Percentiles rank a stretch among this genome's conserved stretches.
Evolutionary conservation across 2,888 invertebrate genomes (phyloP).

Genomic region (Ischnura elegans): DNA sequence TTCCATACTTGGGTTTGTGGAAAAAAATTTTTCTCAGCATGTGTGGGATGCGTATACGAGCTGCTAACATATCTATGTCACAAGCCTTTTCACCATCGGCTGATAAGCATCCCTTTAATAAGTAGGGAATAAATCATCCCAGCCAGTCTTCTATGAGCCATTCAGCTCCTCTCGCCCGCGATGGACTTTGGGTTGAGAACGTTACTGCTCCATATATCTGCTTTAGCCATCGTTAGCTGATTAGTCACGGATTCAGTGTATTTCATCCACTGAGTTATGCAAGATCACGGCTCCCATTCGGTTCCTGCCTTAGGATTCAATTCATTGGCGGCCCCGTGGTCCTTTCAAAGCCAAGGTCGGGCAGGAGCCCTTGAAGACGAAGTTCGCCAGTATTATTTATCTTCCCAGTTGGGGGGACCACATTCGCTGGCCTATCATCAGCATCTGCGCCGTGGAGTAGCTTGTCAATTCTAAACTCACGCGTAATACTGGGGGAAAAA

Average conservation of each 20-base stretch:
- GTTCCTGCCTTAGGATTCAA: not conserved
- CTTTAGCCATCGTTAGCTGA: not conserved
- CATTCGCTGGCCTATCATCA: not conserved
- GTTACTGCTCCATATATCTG: not conserved
- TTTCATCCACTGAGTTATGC: not conserved
- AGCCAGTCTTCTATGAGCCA: not conserved
- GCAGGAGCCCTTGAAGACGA: not conserved
- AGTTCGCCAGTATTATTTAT: not conserved
- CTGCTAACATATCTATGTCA: not conserved
- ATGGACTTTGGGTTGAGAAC: not conserved
- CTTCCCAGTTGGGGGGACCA: not conserved
- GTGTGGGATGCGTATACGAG: not conserved
- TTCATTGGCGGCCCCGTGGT: not conserved
- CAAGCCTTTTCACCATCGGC: not conserved
- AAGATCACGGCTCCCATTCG: not conserved
- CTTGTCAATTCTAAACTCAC: not conserved
- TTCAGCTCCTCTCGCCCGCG: not conserved
- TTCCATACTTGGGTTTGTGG: too few relatives aligned
- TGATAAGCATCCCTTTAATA: not conserved
- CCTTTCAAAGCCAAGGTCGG: not conserved
- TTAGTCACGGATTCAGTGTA: not conserved
- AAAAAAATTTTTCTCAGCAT: too few relatives aligned
- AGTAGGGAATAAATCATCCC: not conserved
- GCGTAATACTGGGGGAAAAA: not conserved
- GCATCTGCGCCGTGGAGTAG: not conserved